Evolutionary conservation across 1,140 invertebrate genomes (phyloP), one percentile per base, ranked within the genome.

Genomic region (Hypsibius dujardini): DNA sequence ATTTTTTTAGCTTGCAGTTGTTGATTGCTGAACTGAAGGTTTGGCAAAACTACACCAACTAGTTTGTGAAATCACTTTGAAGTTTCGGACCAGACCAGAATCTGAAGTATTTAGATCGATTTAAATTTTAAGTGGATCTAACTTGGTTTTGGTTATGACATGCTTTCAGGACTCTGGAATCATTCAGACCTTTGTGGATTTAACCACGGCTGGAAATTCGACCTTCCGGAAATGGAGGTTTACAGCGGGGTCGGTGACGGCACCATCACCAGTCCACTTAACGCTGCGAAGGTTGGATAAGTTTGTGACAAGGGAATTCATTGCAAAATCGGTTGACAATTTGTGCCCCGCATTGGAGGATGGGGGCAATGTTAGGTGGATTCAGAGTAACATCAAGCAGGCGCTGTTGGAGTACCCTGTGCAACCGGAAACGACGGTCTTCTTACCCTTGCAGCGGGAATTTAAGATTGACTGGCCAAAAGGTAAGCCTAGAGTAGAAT

Each of bases 401-500:
- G 62, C 62, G 12, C 7, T 67, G 12, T 67, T 12, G 12, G 62
- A 67, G 12, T 67, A 67, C 42, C 62, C 62, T 7, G 45, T 67
- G 3, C 3, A 67, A 7, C 12, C 62, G 7, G 12, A 12, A 7
- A 7, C 62, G 42, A 3, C 62, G 12, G 62, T 42, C 12, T 12
- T 45, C 45, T 42, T 15, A 15, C 62, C 62, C 7, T 15, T 67
- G 12, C 3, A 7, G 7, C 62, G 62, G 3, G 3, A 12, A 12
- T 67, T 67, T 67, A 12, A 42, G 45, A 15, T 12, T 12, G 62
- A 12, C 62, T 67, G 62, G 62, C 62, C 62, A 42, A 67, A 42
- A 67, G 62, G 62, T 56, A 56, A 12, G 50, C n/a, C 28, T 28
- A 28, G 28, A 28, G 28, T 28, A 28, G 28, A 28, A 28, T 28